Evolutionary conservation across 2,113 vertebrate species (phyloP).

Genomic region (Trogon surrucura): DNA sequence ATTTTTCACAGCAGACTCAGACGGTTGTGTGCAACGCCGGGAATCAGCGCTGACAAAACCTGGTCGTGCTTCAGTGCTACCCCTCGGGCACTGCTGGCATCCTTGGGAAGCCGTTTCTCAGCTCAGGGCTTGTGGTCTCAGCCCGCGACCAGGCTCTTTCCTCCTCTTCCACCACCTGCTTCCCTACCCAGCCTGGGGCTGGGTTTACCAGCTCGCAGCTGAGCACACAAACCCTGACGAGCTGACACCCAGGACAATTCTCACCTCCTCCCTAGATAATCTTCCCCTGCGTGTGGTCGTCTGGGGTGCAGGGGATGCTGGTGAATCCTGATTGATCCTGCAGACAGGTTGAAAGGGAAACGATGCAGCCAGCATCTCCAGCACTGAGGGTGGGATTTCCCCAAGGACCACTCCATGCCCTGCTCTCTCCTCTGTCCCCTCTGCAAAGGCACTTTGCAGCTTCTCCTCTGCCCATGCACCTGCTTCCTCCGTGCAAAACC

Average conservation of each 20-base stretch:
- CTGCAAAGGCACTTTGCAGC: neutral
- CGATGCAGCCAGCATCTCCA: fast-evolving
- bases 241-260: neutral
- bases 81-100: neutral
- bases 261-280: neutral
- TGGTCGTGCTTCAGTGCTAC: neutral
- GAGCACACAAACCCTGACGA: neutral
- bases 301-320: neutral
- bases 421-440: neutral
- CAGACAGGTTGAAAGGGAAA: neutral
- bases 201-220: neutral
- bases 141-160: neutral
- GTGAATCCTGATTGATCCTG: neutral
- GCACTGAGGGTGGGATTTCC: fast-evolving
- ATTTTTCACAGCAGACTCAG: neutral
- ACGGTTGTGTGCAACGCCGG: neutral
- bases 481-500: neutral
- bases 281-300: neutral
- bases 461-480: neutral
- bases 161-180: neutral
- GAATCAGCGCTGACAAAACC: neutral
- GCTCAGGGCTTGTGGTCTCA: neutral
- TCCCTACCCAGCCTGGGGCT: neutral
- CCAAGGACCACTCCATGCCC: neutral
- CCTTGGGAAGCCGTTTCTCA: neutral